phyloP scores from a whole-genome alignment of 2,113 vertebrate genomes.

The Nicator chloris region DNA sequence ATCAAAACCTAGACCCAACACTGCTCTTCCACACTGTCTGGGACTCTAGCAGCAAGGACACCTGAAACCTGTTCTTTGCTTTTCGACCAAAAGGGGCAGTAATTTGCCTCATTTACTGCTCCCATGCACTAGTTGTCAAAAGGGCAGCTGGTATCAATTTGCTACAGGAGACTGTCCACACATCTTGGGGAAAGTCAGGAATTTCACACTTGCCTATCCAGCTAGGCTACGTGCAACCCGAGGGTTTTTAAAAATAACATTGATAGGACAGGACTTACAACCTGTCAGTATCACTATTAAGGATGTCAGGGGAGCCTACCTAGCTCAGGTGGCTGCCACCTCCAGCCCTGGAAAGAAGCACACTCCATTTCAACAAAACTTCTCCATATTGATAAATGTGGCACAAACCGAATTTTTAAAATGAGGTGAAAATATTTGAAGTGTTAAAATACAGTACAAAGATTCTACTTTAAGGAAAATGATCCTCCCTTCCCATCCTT shows the following conservation, averaged over 20 bases:
- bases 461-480: background rate
- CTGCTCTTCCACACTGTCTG: background rate
- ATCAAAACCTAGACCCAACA: background rate
- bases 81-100: background rate
- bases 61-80: background rate
- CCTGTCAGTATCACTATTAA: background rate
- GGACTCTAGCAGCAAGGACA: background rate
- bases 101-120: background rate
- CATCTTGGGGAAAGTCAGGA: conserved; percentile 8
- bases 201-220: conserved; percentile 29
- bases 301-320: background rate
- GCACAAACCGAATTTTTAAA: background rate
- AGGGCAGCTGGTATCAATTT: conserved; percentile 4
- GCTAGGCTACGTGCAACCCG: background rate
- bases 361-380: background rate
- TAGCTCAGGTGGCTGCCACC: background rate
- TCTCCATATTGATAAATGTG: background rate
- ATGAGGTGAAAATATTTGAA: background rate
- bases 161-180: background rate
- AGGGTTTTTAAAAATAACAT: background rate
- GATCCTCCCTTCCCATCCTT: background rate
- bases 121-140: background rate
- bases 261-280: background rate
- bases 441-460: background rate
- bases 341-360: background rate